These are phyloP conservation scores for Drosophila quadrilineata DNA, from an alignment of 1,140 invertebrate genomes.

Conservation along the genomic window DNA sequence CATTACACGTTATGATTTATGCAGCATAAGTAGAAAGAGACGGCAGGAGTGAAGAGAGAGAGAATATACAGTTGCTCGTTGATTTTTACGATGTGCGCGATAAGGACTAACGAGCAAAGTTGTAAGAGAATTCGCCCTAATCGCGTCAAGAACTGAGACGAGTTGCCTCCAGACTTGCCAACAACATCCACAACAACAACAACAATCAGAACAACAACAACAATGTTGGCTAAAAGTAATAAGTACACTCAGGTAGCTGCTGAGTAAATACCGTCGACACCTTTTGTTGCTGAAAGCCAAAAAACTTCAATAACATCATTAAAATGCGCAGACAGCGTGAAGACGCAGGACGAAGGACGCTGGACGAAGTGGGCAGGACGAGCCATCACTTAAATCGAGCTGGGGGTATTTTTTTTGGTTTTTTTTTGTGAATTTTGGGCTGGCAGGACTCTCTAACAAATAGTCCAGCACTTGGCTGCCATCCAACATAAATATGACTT, in stretches of 20 bases:
- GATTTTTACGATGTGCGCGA: conserved; percentile 32
- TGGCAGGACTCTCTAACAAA: conserved; percentile 20
- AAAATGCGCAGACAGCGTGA: conserved; percentile 18
- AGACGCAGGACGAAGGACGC: background rate
- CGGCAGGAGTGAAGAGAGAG: too few species aligned
- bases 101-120: conserved; percentile 39
- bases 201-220: too few species aligned
- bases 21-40: background rate
- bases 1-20: conserved; percentile 39
- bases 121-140: conserved; percentile 12
- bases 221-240: conserved; percentile 3
- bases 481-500: conserved; percentile 50
- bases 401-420: too few species aligned
- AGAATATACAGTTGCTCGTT: conserved; percentile 29
- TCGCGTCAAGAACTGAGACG: conserved; percentile 11
- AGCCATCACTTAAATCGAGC: conserved; percentile 49
- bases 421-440: too few species aligned
- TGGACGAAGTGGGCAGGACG: background rate
- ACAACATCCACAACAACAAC: too few species aligned
- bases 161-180: background rate
- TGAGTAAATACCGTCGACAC: conserved; percentile 33
- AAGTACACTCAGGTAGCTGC: conserved; percentile 23
- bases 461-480: conserved; percentile 29
- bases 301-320: conserved; percentile 49
- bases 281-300: conserved; percentile 19